Conservation (phyloP, 2,113 vertebrate species). For the Silurus meridionalis region DNA sequence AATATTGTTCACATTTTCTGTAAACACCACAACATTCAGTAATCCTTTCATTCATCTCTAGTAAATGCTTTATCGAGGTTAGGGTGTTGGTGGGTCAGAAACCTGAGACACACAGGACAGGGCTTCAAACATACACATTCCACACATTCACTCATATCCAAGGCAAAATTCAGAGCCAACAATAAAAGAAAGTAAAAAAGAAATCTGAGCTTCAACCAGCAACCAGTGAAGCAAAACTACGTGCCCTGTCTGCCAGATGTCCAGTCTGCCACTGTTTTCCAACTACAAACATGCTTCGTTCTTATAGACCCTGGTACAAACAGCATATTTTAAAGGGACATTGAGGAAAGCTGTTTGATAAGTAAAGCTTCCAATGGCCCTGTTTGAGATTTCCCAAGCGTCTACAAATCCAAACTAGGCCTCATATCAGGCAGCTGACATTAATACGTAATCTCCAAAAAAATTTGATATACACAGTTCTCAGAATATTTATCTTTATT, state of each 20-base stretch:
- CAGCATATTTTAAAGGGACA: background rate
- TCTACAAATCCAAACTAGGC: background rate
- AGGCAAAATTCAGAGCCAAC: background rate
- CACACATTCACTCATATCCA: no score
- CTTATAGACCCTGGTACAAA: background rate
- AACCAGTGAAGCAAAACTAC: background rate
- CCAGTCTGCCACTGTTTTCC: background rate
- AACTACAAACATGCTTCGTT: background rate
- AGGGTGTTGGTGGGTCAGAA: background rate
- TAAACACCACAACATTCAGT: background rate
- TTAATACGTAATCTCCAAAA: background rate
- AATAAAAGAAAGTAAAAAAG: background rate
- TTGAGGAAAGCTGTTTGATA: background rate
- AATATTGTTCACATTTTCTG: background rate
- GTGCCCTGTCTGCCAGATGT: no score
- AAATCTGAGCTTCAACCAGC: background rate
- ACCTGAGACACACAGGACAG: background rate
- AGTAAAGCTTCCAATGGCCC: background rate
- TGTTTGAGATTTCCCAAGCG: conserved; percentile 18
- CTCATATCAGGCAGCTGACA: background rate
- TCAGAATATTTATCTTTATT: background rate
- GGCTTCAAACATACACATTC: background rate
- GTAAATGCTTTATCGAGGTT: background rate
- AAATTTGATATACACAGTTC: background rate
- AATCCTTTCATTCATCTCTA: background rate